A percentile compares a stretch with the other conserved stretches of the same genome.
phyloP scores from a whole-genome alignment of 2,888 invertebrate genomes.

The Cistogaster globosa region DNA sequence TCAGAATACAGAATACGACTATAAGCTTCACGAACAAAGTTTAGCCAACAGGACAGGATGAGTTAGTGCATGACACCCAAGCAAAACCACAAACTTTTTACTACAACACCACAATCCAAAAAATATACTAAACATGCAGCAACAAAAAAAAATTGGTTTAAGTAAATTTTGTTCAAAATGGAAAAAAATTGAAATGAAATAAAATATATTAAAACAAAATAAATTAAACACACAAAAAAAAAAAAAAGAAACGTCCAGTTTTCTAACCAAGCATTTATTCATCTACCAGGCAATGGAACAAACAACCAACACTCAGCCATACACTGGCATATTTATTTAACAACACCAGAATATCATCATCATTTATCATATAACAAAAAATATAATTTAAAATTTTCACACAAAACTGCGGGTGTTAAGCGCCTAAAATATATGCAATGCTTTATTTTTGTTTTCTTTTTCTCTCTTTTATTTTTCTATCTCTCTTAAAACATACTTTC shows the following conservation, averaged over 20 bases:
- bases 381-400: constrained; percentile 64
- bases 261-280: constrained; percentile 42
- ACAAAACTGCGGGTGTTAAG: constrained; percentile 70
- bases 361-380: constrained; percentile 61
- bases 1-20: not conserved
- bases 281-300: constrained; percentile 17
- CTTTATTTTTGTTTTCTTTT: constrained; percentile 8
- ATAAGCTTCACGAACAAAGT: not conserved
- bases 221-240: constrained; percentile 37
- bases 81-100: constrained; percentile 19
- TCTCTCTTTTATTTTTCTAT: not conserved
- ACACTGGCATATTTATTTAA: not conserved
- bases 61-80: not conserved
- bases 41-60: not conserved
- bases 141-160: not conserved
- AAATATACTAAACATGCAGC: constrained; percentile 17
- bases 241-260: not conserved
- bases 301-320: constrained; percentile 17
- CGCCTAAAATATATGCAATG: constrained; percentile 60
- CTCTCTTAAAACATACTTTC: not conserved
- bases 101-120: constrained; percentile 29
- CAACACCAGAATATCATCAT: constrained; percentile 47
- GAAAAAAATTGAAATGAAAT: constrained; percentile 40
- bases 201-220: constrained; percentile 23
- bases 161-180: constrained; percentile 19